phyloP scores from a whole-genome alignment of 2,888 invertebrate species.

The Tridacna gigas region DNA sequence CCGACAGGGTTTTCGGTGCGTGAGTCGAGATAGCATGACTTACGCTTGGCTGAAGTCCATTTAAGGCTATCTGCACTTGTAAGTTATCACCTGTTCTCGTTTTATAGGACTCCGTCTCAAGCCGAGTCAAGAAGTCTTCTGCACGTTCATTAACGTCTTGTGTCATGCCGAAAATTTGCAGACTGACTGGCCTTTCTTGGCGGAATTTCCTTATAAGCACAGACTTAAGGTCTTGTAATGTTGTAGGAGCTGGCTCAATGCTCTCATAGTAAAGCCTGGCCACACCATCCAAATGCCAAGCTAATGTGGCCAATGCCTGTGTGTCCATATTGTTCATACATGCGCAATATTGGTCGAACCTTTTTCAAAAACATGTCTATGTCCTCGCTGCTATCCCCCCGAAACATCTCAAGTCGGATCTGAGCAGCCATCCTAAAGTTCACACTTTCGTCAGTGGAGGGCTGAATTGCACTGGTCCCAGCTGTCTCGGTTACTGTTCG shows the following conservation, averaged over 20 bases:
- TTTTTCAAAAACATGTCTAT: slow-evolving; percentile 14
- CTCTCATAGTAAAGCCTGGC: slow-evolving; percentile 24
- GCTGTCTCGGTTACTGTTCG: not conserved
- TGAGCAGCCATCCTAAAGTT: not conserved
- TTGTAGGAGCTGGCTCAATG: not conserved
- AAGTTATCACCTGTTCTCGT: not conserved
- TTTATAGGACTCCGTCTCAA: not conserved
- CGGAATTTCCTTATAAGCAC: not conserved
- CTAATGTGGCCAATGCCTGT: slow-evolving; percentile 23
- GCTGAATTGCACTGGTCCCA: not conserved
- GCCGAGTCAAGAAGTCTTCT: not conserved
- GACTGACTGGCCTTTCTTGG: not conserved
- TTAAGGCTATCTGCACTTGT: slow-evolving; percentile 21
- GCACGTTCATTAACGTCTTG: not conserved
- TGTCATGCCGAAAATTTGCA: slow-evolving; percentile 3
- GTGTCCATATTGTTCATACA: slow-evolving; percentile 5
- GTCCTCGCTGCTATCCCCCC: slow-evolving; percentile 29
- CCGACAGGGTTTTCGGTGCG: slow-evolving; percentile 18
- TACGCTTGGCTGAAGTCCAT: slow-evolving; percentile 20
- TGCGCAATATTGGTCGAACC: slow-evolving; percentile 29
- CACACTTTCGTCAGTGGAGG: not conserved
- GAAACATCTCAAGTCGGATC: slow-evolving; percentile 22
- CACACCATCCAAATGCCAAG: slow-evolving; percentile 22
- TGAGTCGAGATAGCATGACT: slow-evolving; percentile 28
- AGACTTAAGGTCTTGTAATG: slow-evolving; percentile 6